Evolutionary conservation across 2,888 invertebrate genomes (phyloP), one percentile per base, ranked within the genome.

Genomic region (Drosophila gaucha): DNA sequence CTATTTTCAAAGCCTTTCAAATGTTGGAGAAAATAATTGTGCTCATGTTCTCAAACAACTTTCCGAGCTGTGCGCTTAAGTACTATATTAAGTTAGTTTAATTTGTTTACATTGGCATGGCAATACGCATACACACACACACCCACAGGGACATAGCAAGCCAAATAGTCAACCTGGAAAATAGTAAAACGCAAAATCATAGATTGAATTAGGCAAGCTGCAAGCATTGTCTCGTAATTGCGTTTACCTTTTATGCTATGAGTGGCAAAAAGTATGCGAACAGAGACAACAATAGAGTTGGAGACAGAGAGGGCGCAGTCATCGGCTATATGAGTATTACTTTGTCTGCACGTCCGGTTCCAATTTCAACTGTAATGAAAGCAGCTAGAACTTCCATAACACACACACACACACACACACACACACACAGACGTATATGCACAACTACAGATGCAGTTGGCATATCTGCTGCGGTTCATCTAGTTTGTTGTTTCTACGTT

Each of bases 311-410:
- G 6, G 20, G 24, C 30, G 22, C 6, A 28, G 30, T 20, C 46
- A 36, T 33, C 33, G 31, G n/a, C 16, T 47, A 35, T 51, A 38
- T 64, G 46, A 26, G 75, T 56, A 49, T 62, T 62, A 55, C 51
- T 55, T 51, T 65, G 46, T 47, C 55, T 67, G 76, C 76, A 63
- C 67, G 76, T 74, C 59, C 65, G 54, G 22, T 55, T 31, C 52
- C 69, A 55, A 69, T 74, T 60, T 74, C 35, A 54, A 60, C 64
- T 69, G 31, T 43, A 51, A 55, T 57, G 57, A 41, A 58, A 54
- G 52, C 52, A 28, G 44, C 9, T n/a, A n/a, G n/a, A n/a, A n/a
- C n/a, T n/a, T n/a, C n/a, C n/a, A 46, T 8, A 55, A 14, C 49
- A 14, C 44, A 35, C 9, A 30, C 35, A 39, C 31, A 30, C 49